phyloP scores from a whole-genome alignment of 2,888 invertebrate species.

The Octonoba sinensis region DNA sequence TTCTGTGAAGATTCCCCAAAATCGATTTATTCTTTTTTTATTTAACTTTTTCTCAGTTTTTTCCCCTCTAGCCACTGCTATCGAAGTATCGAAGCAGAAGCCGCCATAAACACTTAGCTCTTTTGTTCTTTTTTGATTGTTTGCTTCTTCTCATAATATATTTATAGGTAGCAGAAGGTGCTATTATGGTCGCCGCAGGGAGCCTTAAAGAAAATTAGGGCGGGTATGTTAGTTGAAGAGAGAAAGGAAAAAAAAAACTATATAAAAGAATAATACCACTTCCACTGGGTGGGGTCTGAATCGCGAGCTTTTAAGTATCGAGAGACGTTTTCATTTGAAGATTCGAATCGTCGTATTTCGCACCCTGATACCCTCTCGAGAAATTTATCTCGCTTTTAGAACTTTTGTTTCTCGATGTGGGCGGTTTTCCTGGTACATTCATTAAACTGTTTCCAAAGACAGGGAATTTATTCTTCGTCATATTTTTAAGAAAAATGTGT shows the following conservation, averaged over 20 bases:
- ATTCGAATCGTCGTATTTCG: too few species aligned
- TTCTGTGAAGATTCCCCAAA: too few species aligned
- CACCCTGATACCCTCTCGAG: too few species aligned
- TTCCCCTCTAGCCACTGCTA: background rate
- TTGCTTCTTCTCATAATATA: constrained; percentile 29
- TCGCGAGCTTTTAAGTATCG: constrained; percentile 9
- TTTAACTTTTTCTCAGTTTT: background rate
- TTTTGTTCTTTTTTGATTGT: constrained; percentile 6
- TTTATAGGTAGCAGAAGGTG: constrained; percentile 21
- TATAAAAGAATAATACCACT: constrained; percentile 24
- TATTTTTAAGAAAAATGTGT: too few species aligned
- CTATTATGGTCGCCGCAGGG: constrained; percentile 30
- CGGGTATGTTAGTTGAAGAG: constrained; percentile 4
- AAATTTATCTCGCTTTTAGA: too few species aligned
- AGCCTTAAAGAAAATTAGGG: constrained; percentile 39
- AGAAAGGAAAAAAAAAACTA: constrained; percentile 15
- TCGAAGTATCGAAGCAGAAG: constrained; percentile 6
- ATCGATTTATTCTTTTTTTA: background rate
- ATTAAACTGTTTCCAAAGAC: too few species aligned
- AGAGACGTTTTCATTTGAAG: constrained; percentile 22
- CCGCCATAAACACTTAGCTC: constrained; percentile 3
- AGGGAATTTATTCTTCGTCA: too few species aligned
- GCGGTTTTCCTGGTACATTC: too few species aligned
- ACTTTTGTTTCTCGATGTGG: too few species aligned
- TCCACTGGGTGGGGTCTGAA: constrained; percentile 17